Conservation (phyloP, 1,140 invertebrate species). For the Coelopa frigida region DNA sequence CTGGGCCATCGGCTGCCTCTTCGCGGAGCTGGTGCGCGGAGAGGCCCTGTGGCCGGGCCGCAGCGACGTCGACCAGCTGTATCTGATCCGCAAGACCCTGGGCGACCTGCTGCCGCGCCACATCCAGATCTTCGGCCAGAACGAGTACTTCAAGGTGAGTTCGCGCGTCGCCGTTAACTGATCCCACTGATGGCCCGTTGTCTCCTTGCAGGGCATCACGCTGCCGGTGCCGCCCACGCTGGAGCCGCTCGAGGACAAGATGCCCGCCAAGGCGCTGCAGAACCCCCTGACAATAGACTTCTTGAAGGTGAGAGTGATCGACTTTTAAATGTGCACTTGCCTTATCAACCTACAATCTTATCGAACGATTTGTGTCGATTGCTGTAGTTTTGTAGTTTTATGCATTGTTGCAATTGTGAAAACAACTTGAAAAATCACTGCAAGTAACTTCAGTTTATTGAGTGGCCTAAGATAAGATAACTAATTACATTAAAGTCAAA, state of each 20-base stretch:
- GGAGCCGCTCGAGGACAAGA: constrained; percentile 74
- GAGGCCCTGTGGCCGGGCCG: constrained; percentile 96
- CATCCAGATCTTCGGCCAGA: constrained; percentile 90
- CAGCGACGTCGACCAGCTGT: constrained; percentile 97
- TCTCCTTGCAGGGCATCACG: constrained; percentile 61
- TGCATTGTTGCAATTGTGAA: no score
- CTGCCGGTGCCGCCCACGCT: constrained; percentile 86
- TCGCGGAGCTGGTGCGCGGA: constrained; percentile 91
- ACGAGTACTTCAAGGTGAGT: constrained; percentile 74
- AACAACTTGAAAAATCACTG: no score
- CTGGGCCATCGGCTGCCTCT: constrained; percentile 70
- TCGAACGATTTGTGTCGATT: no score
- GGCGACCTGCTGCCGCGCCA: constrained; percentile 89
- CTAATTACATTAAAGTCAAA: no score
- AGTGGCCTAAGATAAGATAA: no score
- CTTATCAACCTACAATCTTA: no score
- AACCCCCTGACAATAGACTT: constrained; percentile 72
- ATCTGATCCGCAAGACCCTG: constrained; percentile 84
- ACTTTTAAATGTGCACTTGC: no score
- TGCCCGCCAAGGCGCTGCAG: constrained; percentile 62
- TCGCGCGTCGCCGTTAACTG: constrained; percentile 33
- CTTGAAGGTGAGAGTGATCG: constrained; percentile 71
- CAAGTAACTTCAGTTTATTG: no score
- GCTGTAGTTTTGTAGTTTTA: no score
- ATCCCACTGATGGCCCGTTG: not conserved